A percentile compares a stretch with the other conserved stretches of the same genome.
These are phyloP conservation scores for Toxotes jaculatrix DNA, from an alignment of 2,113 vertebrate species.

Conservation along the genomic window DNA sequence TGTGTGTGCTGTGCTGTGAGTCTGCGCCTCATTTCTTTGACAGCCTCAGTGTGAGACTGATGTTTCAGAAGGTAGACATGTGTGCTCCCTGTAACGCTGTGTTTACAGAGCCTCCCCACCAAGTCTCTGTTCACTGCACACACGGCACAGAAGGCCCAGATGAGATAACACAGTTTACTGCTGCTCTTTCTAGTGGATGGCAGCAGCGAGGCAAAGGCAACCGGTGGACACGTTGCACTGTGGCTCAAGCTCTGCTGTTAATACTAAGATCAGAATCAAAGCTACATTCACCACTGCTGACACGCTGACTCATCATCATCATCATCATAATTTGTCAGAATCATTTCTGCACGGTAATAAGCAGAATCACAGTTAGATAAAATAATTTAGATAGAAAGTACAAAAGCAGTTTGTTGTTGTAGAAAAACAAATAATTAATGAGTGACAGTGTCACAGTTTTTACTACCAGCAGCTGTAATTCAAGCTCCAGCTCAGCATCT, in stretches of 20 bases:
- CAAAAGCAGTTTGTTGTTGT: background rate
- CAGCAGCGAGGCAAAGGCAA: conserved; percentile 25
- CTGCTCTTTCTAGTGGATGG: conserved; percentile 58
- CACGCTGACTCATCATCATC: background rate
- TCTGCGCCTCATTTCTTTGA: conserved; percentile 68
- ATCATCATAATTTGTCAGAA: background rate
- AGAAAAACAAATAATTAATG: background rate
- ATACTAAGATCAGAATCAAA: background rate
- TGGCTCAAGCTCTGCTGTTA: conserved; percentile 8
- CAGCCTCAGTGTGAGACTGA: conserved; percentile 81
- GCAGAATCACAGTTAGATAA: background rate
- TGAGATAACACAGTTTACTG: conserved; percentile 62
- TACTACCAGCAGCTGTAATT: background rate
- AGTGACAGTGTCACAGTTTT: too few species aligned
- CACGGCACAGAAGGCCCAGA: conserved; percentile 69
- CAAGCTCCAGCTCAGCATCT: background rate
- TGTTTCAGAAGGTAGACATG: conserved; percentile 76
- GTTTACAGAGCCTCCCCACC: conserved; percentile 78
- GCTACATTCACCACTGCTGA: background rate
- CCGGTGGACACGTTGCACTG: conserved; percentile 22
- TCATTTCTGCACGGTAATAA: background rate
- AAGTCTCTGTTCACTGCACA: conserved; percentile 64
- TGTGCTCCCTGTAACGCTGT: conserved; percentile 72
- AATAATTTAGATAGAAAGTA: background rate
- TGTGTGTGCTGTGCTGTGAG: conserved; percentile 63